phyloP scores from a whole-genome alignment of 2,888 invertebrate species.

The Agrotis exclamationis region DNA sequence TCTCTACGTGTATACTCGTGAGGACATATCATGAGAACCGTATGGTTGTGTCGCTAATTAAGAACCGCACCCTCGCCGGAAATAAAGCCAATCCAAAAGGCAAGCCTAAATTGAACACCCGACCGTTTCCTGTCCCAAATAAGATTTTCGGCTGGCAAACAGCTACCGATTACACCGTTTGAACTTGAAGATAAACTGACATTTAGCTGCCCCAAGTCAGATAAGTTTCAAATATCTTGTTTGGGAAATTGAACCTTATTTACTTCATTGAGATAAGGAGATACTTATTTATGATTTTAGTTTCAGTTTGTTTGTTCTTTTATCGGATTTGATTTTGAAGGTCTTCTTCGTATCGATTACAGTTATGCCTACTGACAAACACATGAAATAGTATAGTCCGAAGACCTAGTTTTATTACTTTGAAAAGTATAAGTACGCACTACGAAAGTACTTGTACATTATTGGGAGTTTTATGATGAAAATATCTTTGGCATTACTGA shows the following conservation, averaged over 20 bases:
- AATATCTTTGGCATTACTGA: background rate
- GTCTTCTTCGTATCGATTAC: slow-evolving; percentile 27
- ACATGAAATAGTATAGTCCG: background rate
- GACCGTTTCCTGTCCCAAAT: slow-evolving; percentile 75
- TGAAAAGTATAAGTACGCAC: background rate
- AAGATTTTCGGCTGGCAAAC: slow-evolving; percentile 72
- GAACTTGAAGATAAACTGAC: slow-evolving; percentile 54
- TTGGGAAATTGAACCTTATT: slow-evolving; percentile 22
- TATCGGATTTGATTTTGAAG: slow-evolving; percentile 10
- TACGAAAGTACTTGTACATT: too few relatives aligned
- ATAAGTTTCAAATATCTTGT: slow-evolving; percentile 43
- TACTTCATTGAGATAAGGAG: slow-evolving; percentile 6
- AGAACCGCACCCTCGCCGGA: slow-evolving; percentile 60
- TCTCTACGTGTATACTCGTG: slow-evolving; percentile 4
- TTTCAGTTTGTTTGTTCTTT: slow-evolving; percentile 16
- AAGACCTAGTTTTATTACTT: slow-evolving; percentile 2
- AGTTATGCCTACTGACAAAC: background rate
- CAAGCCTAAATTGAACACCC: slow-evolving; percentile 70
- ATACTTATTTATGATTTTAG: slow-evolving; percentile 26
- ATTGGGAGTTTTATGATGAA: too few relatives aligned
- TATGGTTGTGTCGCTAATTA: slow-evolving; percentile 63
- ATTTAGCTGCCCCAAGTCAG: slow-evolving; percentile 33
- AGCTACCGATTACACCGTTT: slow-evolving; percentile 62
- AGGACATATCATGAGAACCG: slow-evolving; percentile 28
- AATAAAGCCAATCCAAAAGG: slow-evolving; percentile 70